These are phyloP conservation scores for Sinelater perroti DNA, from an alignment of 2,888 invertebrate genomes.

Conservation along the genomic window DNA sequence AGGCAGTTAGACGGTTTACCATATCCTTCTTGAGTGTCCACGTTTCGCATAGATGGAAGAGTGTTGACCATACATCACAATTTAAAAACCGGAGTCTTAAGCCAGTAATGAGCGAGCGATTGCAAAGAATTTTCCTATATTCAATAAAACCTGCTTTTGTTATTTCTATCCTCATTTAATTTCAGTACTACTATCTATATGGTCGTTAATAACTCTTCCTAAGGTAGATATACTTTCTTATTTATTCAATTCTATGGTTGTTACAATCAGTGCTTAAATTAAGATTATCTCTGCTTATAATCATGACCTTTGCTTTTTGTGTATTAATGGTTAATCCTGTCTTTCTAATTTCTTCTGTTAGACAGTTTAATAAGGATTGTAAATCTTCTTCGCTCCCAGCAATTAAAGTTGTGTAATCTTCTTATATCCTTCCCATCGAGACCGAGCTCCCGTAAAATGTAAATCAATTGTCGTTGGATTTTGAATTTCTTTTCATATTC, in stretches of 20 bases:
- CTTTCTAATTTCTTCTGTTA: neutral
- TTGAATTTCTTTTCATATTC: neutral
- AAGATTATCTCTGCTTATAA: neutral
- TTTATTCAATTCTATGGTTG: neutral
- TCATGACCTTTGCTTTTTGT: neutral
- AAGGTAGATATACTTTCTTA: constrained; percentile 1
- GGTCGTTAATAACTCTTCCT: neutral
- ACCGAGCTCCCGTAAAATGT: neutral
- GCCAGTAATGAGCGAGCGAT: neutral
- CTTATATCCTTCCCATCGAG: neutral
- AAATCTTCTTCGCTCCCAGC: neutral
- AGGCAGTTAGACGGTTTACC: neutral
- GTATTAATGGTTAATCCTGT: neutral
- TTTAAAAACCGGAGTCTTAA: neutral
- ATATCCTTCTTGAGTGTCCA: constrained; percentile 6
- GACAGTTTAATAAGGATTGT: neutral
- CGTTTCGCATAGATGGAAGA: neutral
- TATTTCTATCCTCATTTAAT: constrained; percentile 4
- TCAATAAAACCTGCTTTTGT: neutral
- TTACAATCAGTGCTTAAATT: constrained; percentile 1
- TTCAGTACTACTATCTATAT: neutral
- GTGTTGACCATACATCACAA: constrained; percentile 1
- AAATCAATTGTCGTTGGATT: neutral
- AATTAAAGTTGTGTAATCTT: neutral
- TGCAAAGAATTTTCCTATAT: neutral